Conservation (phyloP, 2,888 invertebrate species). For the Leptodirus hochenwartii region DNA sequence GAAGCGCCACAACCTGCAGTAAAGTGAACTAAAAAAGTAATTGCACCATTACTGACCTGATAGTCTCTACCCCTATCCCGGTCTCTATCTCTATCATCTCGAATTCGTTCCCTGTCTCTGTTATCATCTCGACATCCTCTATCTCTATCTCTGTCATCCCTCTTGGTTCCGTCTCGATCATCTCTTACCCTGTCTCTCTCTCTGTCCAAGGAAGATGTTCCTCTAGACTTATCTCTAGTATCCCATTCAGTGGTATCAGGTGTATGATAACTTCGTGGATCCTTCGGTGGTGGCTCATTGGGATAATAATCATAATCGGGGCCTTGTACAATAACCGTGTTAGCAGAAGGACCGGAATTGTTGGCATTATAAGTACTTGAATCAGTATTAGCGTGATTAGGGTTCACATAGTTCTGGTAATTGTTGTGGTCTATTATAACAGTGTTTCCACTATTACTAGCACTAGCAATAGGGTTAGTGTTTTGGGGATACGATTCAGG, state of each 20-base stretch:
- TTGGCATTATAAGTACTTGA: too few species aligned
- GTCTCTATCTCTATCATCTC: slow-evolving; percentile 26
- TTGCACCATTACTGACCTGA: too few species aligned
- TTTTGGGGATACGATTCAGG: too few species aligned
- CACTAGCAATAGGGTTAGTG: too few species aligned
- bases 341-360: too few species aligned
- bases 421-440: too few species aligned
- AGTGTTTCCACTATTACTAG: too few species aligned
- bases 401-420: too few species aligned
- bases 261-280: slow-evolving; percentile 38
- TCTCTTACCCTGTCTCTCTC: slow-evolving; percentile 6
- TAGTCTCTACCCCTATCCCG: slow-evolving; percentile 31
- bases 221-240: slow-evolving; percentile 15
- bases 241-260: slow-evolving; percentile 28
- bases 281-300: slow-evolving; percentile 28
- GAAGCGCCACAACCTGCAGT: too few species aligned
- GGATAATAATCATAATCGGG: slow-evolving; percentile 31
- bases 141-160: slow-evolving; percentile 6
- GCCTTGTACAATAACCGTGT: too few species aligned
- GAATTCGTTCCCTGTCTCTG: slow-evolving; percentile 29
- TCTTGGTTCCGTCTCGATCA: slow-evolving; percentile 17
- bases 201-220: not conserved
- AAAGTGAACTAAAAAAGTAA: too few species aligned
- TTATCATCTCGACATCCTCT: slow-evolving; percentile 20
- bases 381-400: too few species aligned